These are phyloP conservation scores for Trissolcus brochymenae DNA, from an alignment of 2,888 invertebrate genomes.

Conservation along the genomic window DNA sequence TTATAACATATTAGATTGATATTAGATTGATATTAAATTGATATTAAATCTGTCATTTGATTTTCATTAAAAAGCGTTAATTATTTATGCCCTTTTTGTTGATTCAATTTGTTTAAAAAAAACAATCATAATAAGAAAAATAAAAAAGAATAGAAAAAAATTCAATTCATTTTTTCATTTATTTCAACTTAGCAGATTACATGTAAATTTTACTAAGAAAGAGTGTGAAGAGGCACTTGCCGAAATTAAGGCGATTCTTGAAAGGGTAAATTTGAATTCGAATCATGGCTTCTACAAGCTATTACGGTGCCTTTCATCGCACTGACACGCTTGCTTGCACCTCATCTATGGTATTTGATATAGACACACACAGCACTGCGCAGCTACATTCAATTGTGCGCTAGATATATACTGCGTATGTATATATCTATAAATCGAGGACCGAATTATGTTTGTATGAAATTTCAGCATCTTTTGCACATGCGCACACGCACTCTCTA, in stretches of 20 bases:
- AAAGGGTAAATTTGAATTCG: conserved; percentile 44
- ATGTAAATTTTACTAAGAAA: conserved; percentile 9
- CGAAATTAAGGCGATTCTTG: conserved; percentile 21
- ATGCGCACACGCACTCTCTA: conserved; percentile 7
- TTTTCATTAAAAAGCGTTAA: too few species aligned
- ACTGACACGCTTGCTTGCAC: conserved; percentile 35
- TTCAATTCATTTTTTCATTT: too few species aligned
- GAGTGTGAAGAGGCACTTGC: conserved; percentile 18
- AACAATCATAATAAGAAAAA: too few species aligned
- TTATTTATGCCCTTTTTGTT: too few species aligned
- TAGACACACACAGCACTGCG: conserved; percentile 32
- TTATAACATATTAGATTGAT: too few species aligned
- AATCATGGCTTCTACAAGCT: conserved; percentile 37
- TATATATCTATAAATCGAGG: conserved; percentile 57
- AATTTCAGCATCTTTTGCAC: conserved; percentile 40
- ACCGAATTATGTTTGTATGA: conserved; percentile 64
- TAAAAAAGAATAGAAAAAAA: too few species aligned
- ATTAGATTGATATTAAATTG: too few species aligned
- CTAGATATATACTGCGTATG: conserved; percentile 45
- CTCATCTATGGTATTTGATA: conserved; percentile 38
- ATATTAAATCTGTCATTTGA: too few species aligned
- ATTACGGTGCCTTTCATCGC: conserved; percentile 50
- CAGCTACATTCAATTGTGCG: conserved; percentile 65
- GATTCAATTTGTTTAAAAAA: too few species aligned
- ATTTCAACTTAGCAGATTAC: too few species aligned